These are phyloP conservation scores for Cirrhinus molitorella DNA, from an alignment of 2,797 vertebrate species.

Conservation along the genomic window DNA sequence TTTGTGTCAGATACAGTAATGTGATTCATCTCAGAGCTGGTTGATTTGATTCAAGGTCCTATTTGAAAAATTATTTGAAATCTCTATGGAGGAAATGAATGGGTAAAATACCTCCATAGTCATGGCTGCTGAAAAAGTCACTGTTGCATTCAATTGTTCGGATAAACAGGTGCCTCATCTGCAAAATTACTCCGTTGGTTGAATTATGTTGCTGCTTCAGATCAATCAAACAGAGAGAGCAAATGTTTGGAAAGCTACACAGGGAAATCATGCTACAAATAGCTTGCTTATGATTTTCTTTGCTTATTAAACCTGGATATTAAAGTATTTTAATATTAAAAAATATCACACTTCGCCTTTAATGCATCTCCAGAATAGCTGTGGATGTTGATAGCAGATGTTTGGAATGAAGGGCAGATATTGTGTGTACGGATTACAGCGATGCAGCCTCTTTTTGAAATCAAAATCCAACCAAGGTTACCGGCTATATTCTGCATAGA, in stretches of 20 bases:
- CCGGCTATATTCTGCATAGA: constrained; percentile 73
- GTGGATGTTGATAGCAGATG: neutral
- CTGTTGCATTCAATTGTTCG: neutral
- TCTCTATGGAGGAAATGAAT: neutral
- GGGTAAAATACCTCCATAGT: neutral
- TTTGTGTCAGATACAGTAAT: neutral
- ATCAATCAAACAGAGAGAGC: neutral
- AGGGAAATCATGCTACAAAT: neutral
- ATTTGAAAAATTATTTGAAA: neutral
- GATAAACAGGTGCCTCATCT: neutral
- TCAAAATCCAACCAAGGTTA: neutral
- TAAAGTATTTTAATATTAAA: neutral
- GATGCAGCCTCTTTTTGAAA: neutral
- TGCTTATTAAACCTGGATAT: neutral
- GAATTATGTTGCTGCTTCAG: neutral
- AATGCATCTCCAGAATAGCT: neutral
- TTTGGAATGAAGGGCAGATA: neutral
- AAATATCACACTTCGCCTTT: neutral
- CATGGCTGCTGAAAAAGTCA: neutral
- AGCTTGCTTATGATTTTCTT: neutral
- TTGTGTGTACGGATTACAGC: neutral
- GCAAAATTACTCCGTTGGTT: neutral
- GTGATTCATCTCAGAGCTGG: neutral
- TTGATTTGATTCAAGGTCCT: neutral
- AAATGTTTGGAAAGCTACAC: neutral